Evolutionary conservation across 1,140 invertebrate genomes (phyloP).

Genomic region (Heliothis virescens): DNA sequence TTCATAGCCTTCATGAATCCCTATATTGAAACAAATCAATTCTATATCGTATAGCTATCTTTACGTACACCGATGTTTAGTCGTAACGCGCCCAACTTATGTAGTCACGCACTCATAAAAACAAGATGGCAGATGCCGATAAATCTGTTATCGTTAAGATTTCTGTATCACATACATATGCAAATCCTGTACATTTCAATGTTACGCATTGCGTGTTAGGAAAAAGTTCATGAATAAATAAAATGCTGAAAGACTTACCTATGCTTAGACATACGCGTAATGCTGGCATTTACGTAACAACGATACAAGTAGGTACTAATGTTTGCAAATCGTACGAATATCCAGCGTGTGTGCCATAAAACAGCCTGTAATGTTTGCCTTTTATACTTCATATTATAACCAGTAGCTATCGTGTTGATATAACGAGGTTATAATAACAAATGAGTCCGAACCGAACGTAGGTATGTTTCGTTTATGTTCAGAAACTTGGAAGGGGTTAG

Average conservation of each 20-base stretch:
- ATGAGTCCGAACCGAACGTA: constrained; percentile 18
- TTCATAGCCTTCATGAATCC: constrained; percentile 17
- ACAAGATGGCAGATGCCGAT: constrained; percentile 57
- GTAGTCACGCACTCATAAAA: constrained; percentile 59
- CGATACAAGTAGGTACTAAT: constrained; percentile 2
- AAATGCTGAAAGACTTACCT: constrained; percentile 48
- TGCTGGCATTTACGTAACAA: constrained; percentile 30
- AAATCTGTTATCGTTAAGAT: constrained; percentile 66
- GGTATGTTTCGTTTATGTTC: constrained; percentile 46
- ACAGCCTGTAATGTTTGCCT: constrained; percentile 1
- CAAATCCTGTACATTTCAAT: constrained; percentile 61
- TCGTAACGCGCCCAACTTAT: constrained; percentile 35
- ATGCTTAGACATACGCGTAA: constrained; percentile 38
- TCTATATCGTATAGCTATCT: not conserved
- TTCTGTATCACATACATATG: constrained; percentile 61
- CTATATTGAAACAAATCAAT: constrained; percentile 29
- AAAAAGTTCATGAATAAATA: constrained; percentile 60
- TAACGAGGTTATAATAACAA: constrained; percentile 31
- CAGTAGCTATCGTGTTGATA: constrained; percentile 6
- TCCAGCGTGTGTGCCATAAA: constrained; percentile 18
- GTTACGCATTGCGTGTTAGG: constrained; percentile 62
- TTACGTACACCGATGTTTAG: constrained; percentile 32
- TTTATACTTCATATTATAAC: constrained; percentile 14
- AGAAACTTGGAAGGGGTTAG: constrained; percentile 57
- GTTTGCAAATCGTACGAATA: constrained; percentile 18